phyloP scores from a whole-genome alignment of 2,113 vertebrate species.

The Conger conger region DNA sequence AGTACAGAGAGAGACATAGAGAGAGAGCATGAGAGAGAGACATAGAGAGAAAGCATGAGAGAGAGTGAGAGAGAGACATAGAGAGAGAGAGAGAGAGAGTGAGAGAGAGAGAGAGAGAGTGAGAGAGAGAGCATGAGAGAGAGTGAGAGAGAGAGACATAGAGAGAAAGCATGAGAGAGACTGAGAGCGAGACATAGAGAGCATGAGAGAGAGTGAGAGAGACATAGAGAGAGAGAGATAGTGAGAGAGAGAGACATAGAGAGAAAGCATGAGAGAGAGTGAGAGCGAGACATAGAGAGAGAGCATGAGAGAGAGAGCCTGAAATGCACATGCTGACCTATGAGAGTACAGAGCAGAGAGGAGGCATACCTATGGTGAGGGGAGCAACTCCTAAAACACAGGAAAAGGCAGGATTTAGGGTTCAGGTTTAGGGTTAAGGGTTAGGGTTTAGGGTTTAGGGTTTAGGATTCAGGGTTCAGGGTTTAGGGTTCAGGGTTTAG shows the following conservation, averaged over 20 bases:
- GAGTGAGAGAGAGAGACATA: conserved; percentile 34
- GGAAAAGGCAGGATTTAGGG: conserved; percentile 51
- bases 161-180: conserved; percentile 45
- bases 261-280: neutral
- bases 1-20: conserved; percentile 27
- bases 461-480: neutral
- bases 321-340: conserved; percentile 63
- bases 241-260: conserved; percentile 56
- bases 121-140: conserved; percentile 53
- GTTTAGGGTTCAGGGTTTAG: neutral
- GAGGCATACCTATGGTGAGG: conserved; percentile 76
- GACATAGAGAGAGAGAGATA: too few relatives aligned
- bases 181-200: neutral
- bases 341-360: conserved; percentile 59
- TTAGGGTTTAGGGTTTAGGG: too few relatives aligned
- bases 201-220: conserved; percentile 24
- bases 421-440: neutral
- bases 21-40: conserved; percentile 36
- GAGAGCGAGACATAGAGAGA: neutral
- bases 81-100: conserved; percentile 47
- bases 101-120: conserved; percentile 43
- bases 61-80: conserved; percentile 13
- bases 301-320: conserved; percentile 47
- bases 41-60: neutral
- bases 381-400: conserved; percentile 72